These are phyloP conservation scores for Alviniconcha strummeri DNA, from an alignment of 2,888 invertebrate genomes.

Conservation along the genomic window DNA sequence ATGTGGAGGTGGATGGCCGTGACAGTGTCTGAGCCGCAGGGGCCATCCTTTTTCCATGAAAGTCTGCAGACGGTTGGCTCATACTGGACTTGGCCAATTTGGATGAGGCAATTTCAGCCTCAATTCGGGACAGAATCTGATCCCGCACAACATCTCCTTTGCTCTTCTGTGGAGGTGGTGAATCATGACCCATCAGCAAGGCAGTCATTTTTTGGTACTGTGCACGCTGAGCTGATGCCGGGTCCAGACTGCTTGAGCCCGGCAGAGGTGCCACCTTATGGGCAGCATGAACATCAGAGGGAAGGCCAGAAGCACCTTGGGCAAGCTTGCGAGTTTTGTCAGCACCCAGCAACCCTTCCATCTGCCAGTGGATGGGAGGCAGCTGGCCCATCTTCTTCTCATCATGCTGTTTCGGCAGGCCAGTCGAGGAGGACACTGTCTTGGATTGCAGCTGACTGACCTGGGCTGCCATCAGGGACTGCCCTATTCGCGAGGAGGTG, in stretches of 20 bases:
- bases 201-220: conserved; percentile 22
- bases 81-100: not conserved
- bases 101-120: conserved; percentile 23
- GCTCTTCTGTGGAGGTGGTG: not conserved
- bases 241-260: not conserved
- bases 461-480: conserved; percentile 23
- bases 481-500: conserved; percentile 1
- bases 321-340: not conserved
- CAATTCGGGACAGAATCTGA: conserved; percentile 32
- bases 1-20: conserved; percentile 25
- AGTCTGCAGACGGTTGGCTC: not conserved
- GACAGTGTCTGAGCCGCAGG: not conserved
- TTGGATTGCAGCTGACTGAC: conserved; percentile 29
- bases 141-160: conserved; percentile 10
- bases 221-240: not conserved
- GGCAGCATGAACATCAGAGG: not conserved
- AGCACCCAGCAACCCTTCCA: conserved; percentile 9
- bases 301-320: not conserved
- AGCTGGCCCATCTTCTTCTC: conserved; percentile 19
- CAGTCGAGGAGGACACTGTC: conserved; percentile 13
- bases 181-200: not conserved
- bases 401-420: conserved; percentile 19
- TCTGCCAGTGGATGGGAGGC: conserved; percentile 29
- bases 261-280: not conserved
- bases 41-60: not conserved